phyloP scores from a whole-genome alignment of 2,113 vertebrate species.

The Phaethon lepturus region DNA sequence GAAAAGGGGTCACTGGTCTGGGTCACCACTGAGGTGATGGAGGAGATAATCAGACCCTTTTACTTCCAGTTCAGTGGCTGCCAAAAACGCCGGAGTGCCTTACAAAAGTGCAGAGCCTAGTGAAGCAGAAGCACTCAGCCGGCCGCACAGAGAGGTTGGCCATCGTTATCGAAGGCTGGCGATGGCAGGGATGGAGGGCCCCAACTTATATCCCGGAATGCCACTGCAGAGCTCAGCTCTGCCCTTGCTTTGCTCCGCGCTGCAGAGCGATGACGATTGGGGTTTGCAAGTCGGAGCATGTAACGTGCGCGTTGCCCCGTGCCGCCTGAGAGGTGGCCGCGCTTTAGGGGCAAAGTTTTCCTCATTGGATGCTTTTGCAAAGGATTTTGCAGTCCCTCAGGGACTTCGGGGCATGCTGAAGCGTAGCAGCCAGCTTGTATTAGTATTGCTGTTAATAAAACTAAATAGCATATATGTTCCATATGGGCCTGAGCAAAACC shows the following conservation, averaged over 20 bases:
- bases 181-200: background rate
- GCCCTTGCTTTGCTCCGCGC: background rate
- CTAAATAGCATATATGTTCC: background rate
- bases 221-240: fast-evolving
- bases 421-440: background rate
- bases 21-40: conserved; percentile 46
- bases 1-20: conserved; percentile 49
- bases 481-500: background rate
- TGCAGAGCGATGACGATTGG: fast-evolving
- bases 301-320: fast-evolving
- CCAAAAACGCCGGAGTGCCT: background rate
- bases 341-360: background rate
- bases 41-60: conserved; percentile 65
- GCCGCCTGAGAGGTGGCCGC: background rate
- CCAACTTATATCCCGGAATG: fast-evolving
- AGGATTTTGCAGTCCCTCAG: background rate
- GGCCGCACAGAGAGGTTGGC: background rate
- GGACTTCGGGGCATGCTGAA: background rate
- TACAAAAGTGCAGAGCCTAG: background rate
- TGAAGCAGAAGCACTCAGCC: background rate
- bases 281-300: fast-evolving
- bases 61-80: conserved; percentile 49
- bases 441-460: background rate
- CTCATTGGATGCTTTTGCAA: background rate
- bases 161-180: no score